A percentile compares a stretch with the other conserved stretches of the same genome.
Conservation (phyloP, 2,888 invertebrate genomes). For the Macropis europaea region DNA sequence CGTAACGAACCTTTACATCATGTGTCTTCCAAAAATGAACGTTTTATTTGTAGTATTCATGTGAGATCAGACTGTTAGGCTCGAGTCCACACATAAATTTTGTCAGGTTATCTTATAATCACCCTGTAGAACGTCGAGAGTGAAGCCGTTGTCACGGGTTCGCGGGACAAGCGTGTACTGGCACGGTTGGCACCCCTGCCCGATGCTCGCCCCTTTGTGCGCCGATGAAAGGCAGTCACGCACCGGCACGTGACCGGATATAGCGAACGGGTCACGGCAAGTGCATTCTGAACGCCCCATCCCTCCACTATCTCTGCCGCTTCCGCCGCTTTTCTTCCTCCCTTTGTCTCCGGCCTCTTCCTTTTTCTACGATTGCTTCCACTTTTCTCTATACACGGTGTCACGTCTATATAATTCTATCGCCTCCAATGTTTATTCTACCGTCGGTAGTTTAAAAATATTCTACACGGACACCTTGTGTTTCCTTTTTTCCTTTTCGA, state of each 20-base stretch:
- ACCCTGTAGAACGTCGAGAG: slow-evolving; percentile 9
- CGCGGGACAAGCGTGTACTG: slow-evolving; percentile 25
- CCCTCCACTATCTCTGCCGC: background rate
- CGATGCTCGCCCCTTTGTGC: slow-evolving; percentile 51
- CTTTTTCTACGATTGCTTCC: background rate
- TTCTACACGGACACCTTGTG: too few species aligned
- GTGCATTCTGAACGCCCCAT: slow-evolving; percentile 56
- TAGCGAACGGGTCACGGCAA: slow-evolving; percentile 40
- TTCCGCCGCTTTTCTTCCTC: background rate
- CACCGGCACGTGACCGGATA: slow-evolving; percentile 61
- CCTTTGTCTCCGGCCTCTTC: background rate
- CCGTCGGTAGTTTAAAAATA: too few species aligned
- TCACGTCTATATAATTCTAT: too few species aligned
- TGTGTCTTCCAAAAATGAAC: too few species aligned
- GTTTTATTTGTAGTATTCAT: too few species aligned
- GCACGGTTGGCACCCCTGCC: slow-evolving; percentile 11
- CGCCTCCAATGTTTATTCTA: too few species aligned
- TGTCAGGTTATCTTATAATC: too few species aligned
- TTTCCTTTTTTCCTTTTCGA: too few species aligned
- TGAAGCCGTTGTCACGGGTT: slow-evolving; percentile 45
- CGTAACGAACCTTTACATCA: too few species aligned
- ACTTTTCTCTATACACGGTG: too few species aligned
- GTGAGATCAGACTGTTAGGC: too few species aligned
- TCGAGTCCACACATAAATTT: too few species aligned
- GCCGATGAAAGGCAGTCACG: slow-evolving; percentile 65